Conservation (phyloP, 2,113 vertebrate genomes). For the Channa argus region DNA sequence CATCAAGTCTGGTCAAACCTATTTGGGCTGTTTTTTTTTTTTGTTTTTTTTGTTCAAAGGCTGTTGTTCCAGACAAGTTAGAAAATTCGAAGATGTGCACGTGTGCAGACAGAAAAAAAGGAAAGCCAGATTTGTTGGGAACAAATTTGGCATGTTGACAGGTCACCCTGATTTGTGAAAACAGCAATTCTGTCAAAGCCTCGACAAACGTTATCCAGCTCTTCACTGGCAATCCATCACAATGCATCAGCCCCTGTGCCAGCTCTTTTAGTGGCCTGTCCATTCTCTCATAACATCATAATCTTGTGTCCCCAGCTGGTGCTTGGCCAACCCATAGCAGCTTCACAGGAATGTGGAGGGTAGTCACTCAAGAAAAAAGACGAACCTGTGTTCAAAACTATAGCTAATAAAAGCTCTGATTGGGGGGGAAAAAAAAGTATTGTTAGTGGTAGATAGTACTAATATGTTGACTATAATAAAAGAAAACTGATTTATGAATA, state of each 20-base stretch:
- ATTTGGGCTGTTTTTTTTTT: constrained; percentile 19
- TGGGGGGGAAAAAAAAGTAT: no score
- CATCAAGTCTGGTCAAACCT: constrained; percentile 26
- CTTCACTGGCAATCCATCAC: constrained; percentile 48
- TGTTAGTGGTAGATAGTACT: no score
- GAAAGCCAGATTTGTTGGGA: constrained; percentile 1
- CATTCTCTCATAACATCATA: constrained; percentile 28
- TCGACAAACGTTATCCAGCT: constrained; percentile 40
- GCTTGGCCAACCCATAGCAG: constrained; percentile 16
- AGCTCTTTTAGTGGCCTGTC: constrained; percentile 46
- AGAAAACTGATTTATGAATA: no score
- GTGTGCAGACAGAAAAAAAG: constrained; percentile 24
- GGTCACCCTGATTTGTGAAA: constrained; percentile 51
- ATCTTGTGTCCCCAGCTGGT: constrained; percentile 32
- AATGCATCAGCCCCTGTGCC: constrained; percentile 47
- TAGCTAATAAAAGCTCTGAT: no score
- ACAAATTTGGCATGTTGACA: constrained; percentile 14
- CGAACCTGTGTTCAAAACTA: background rate
- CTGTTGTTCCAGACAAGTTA: background rate
- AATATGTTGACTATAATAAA: no score
- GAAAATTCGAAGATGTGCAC: constrained; percentile 41
- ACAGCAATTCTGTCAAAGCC: constrained; percentile 42
- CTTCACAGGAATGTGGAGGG: constrained; percentile 30
- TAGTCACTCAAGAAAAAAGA: constrained; percentile 9
- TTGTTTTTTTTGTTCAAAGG: background rate